A percentile compares a stretch with the other conserved stretches of the same genome.
Conservation (phyloP, 1,140 invertebrate genomes). For the Kradibia gibbosae region DNA sequence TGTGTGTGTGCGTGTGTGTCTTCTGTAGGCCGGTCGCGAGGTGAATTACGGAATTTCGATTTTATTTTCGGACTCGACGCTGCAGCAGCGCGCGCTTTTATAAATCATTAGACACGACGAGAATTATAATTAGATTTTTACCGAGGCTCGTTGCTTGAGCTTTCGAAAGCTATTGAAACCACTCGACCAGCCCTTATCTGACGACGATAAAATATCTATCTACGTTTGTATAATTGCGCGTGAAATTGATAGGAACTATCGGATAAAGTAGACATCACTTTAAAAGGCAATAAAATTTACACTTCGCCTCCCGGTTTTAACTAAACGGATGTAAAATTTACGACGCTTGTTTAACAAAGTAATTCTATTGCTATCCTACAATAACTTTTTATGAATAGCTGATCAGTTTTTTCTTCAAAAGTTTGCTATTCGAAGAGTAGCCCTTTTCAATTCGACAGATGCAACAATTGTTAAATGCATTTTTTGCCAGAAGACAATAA, state of each 20-base stretch:
- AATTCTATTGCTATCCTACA: background rate
- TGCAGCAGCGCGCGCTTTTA: background rate
- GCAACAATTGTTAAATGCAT: no score
- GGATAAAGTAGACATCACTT: background rate
- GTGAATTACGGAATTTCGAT: background rate
- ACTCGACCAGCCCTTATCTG: background rate
- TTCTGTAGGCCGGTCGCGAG: background rate
- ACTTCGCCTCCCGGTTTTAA: background rate
- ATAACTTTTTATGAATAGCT: background rate
- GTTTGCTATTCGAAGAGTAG: no score
- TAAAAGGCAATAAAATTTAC: slow-evolving; percentile 9
- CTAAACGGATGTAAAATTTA: background rate
- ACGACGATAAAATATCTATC: background rate
- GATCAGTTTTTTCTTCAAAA: no score
- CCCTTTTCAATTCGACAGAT: no score
- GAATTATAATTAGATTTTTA: background rate
- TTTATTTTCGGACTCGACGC: background rate
- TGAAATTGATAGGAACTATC: background rate
- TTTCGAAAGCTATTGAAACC: background rate
- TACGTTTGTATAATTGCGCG: background rate
- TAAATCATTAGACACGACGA: no score
- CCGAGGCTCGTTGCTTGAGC: background rate
- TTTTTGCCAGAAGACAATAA: no score
- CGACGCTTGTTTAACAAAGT: background rate
- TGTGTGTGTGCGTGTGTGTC: no score